Evolutionary conservation across 2,797 vertebrate genomes (phyloP).

Genomic region (Phataginus tricuspis): DNA sequence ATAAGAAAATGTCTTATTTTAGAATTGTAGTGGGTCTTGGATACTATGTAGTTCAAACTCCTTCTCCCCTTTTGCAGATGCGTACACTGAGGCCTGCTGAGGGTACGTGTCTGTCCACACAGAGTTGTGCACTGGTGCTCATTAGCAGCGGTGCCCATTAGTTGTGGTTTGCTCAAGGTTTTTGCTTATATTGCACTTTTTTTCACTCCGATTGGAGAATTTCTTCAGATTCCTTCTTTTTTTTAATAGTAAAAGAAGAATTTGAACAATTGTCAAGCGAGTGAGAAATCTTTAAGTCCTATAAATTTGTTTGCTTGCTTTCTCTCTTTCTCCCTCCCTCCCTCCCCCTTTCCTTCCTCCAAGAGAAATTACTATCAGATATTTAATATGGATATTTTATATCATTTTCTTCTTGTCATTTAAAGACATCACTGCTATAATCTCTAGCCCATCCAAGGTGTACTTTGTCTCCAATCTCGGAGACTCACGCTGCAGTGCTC

Average conservation of each 20-base stretch:
- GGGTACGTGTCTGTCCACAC: not conserved
- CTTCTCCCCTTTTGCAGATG: not conserved
- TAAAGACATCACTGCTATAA: not conserved
- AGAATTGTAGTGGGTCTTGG: not conserved
- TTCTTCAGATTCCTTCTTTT: not conserved
- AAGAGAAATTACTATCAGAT: not conserved
- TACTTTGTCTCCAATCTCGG: not conserved
- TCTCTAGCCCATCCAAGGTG: not conserved
- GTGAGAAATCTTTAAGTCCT: not conserved
- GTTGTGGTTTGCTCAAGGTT: not conserved
- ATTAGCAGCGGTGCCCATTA: not conserved
- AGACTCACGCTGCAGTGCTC: not conserved
- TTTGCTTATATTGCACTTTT: not conserved
- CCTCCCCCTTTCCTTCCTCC: not conserved
- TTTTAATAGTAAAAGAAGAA: not conserved
- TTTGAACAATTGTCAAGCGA: not conserved
- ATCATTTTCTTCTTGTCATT: slow-evolving; percentile 21
- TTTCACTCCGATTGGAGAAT: not conserved
- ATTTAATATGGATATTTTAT: not conserved
- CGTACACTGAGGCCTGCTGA: not conserved
- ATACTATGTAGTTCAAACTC: not conserved
- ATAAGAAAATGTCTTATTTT: not conserved
- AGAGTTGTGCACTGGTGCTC: too few species aligned
- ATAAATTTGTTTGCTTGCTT: not conserved
- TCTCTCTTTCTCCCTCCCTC: not conserved